Evolutionary conservation across 2,113 vertebrate genomes (phyloP).

Genomic region (Myxocyprinus asiaticus): DNA sequence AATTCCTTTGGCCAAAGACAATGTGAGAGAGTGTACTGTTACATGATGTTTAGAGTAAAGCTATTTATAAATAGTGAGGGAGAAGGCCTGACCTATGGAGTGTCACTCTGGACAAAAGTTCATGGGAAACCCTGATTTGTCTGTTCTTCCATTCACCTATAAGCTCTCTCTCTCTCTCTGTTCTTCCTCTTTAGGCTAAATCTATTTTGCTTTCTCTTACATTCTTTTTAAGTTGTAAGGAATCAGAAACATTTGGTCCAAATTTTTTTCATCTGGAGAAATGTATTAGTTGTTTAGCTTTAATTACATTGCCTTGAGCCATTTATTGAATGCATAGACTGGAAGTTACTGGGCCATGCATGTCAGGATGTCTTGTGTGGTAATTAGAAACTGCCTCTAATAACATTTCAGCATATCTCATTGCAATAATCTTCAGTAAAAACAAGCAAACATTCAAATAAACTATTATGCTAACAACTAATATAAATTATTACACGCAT

Average conservation of each 20-base stretch:
- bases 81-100: conserved; percentile 6
- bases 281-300: conserved; percentile 16
- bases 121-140: conserved; percentile 22
- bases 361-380: conserved; percentile 1
- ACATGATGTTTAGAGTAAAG: conserved; percentile 23
- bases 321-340: too few relatives aligned
- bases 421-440: too few relatives aligned
- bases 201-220: neutral
- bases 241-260: neutral
- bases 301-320: neutral
- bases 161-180: neutral
- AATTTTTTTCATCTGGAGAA: conserved; percentile 7
- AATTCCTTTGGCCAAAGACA: conserved; percentile 9
- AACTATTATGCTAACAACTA: too few relatives aligned
- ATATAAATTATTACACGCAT: too few relatives aligned
- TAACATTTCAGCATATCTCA: too few relatives aligned
- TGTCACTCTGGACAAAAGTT: conserved; percentile 38
- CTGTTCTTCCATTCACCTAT: conserved; percentile 9
- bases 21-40: neutral
- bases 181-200: neutral
- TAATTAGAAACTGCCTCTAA: too few relatives aligned
- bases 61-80: conserved; percentile 37
- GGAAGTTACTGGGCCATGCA: neutral
- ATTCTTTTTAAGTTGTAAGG: neutral
- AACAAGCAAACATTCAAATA: too few relatives aligned